Percentiles rank a stretch among this genome's conserved stretches.
Evolutionary conservation across 2,113 vertebrate species (phyloP).

Genomic region (Eulemur macaco): DNA sequence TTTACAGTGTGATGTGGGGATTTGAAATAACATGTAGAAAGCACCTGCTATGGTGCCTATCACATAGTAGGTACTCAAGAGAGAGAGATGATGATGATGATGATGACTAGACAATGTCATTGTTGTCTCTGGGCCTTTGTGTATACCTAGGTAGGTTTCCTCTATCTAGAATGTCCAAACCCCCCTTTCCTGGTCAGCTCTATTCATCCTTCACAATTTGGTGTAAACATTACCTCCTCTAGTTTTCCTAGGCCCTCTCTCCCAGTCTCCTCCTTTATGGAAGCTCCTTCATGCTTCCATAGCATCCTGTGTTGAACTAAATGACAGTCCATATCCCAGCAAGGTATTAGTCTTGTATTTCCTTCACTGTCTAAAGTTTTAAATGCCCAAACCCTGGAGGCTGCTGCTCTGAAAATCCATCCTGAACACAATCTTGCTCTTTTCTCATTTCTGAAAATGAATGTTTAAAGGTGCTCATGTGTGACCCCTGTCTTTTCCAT

Average conservation of each 20-base stretch:
- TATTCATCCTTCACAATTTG: neutral
- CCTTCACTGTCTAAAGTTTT: neutral
- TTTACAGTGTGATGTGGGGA: neutral
- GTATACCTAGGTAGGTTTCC: neutral
- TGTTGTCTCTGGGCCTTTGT: neutral
- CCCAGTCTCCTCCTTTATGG: neutral
- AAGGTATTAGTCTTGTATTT: neutral
- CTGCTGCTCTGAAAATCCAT: neutral
- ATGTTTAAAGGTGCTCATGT: neutral
- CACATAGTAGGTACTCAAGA: neutral
- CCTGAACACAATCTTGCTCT: neutral
- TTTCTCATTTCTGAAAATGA: neutral
- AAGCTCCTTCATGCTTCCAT: neutral
- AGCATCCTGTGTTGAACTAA: neutral
- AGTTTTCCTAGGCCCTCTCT: neutral
- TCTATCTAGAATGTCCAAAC: neutral
- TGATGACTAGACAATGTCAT: neutral
- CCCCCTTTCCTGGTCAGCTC: neutral
- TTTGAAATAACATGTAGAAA: constrained; percentile 22
- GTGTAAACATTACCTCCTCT: neutral
- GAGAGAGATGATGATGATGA: neutral
- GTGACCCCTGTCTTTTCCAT: neutral
- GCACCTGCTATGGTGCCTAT: neutral
- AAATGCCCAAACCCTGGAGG: neutral
- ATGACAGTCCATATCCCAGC: neutral